Evolutionary conservation across 2,113 vertebrate species (phyloP).

Genomic region (Microcebus lehilahytsara): DNA sequence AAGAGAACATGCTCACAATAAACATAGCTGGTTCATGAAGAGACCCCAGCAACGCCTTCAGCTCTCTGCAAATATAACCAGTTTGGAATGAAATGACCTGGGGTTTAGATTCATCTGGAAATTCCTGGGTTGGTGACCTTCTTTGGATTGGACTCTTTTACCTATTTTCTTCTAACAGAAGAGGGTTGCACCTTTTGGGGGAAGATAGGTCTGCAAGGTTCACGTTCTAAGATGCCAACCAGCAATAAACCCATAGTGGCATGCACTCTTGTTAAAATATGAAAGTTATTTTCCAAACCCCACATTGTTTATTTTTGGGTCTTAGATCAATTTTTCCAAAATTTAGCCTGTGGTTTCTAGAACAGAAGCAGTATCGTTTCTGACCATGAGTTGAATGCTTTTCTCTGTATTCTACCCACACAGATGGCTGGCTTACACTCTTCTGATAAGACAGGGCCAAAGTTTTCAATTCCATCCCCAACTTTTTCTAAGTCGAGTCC

Average conservation of each 20-base stretch:
- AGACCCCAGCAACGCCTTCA: not conserved
- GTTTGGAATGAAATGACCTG: not conserved
- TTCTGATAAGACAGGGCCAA: slow-evolving; percentile 89
- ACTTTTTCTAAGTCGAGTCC: slow-evolving; percentile 91
- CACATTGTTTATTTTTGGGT: not conserved
- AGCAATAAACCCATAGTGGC: not conserved
- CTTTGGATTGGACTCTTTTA: not conserved
- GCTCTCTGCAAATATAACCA: not conserved
- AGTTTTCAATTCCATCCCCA: slow-evolving; percentile 89
- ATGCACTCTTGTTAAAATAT: not conserved
- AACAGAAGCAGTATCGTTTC: not conserved
- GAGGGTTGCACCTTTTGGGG: not conserved
- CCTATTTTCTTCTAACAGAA: not conserved
- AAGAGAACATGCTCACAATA: not conserved
- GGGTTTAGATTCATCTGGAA: not conserved
- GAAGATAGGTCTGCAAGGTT: not conserved
- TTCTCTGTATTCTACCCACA: slow-evolving; percentile 83
- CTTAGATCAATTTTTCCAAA: not conserved
- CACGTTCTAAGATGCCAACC: not conserved
- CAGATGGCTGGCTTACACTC: slow-evolving; percentile 90
- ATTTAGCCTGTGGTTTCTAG: not conserved
- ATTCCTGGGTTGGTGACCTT: not conserved
- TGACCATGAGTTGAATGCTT: slow-evolving; percentile 45
- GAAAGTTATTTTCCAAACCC: not conserved
- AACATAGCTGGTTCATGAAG: not conserved